These are phyloP conservation scores for Naso thynnoides DNA, from an alignment of 2,797 vertebrate genomes.

Conservation along the genomic window DNA sequence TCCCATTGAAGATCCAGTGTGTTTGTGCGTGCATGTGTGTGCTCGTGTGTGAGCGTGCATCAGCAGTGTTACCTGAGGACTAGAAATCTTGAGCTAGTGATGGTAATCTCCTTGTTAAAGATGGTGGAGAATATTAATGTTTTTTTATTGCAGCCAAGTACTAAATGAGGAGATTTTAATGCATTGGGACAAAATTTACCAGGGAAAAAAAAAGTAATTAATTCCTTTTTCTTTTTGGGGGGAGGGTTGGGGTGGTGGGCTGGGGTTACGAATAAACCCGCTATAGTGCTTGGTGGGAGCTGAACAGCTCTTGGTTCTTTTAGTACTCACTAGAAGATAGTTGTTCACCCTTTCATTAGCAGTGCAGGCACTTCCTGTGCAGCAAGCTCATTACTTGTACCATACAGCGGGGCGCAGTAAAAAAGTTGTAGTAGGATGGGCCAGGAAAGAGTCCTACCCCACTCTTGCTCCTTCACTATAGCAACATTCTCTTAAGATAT, in stretches of 20 bases:
- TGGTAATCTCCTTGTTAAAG: neutral
- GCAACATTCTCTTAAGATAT: neutral
- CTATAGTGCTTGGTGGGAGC: slow-evolving; percentile 4
- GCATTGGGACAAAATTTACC: neutral
- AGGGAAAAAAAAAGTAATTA: neutral
- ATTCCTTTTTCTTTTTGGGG: neutral
- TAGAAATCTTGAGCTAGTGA: slow-evolving; percentile 54
- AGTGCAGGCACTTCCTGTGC: slow-evolving; percentile 61
- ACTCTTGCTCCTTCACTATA: slow-evolving; percentile 1
- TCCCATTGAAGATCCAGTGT: slow-evolving; percentile 69
- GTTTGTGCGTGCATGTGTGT: slow-evolving; percentile 36
- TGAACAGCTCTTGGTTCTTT: neutral
- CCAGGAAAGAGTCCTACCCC: slow-evolving; percentile 27
- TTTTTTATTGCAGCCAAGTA: neutral
- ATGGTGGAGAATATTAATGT: slow-evolving; percentile 3
- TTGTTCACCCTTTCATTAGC: slow-evolving; percentile 52
- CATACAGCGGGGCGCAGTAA: slow-evolving; percentile 57
- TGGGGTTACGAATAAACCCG: neutral
- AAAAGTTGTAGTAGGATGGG: slow-evolving; percentile 30
- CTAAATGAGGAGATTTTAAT: neutral
- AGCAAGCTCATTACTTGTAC: slow-evolving; percentile 49
- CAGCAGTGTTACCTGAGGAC: slow-evolving; percentile 58
- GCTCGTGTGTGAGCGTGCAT: slow-evolving; percentile 45
- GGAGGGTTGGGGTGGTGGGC: no score
- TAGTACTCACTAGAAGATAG: slow-evolving; percentile 17